These are phyloP conservation scores for Horisme vitalbata DNA, from an alignment of 2,888 invertebrate species.

Conservation along the genomic window DNA sequence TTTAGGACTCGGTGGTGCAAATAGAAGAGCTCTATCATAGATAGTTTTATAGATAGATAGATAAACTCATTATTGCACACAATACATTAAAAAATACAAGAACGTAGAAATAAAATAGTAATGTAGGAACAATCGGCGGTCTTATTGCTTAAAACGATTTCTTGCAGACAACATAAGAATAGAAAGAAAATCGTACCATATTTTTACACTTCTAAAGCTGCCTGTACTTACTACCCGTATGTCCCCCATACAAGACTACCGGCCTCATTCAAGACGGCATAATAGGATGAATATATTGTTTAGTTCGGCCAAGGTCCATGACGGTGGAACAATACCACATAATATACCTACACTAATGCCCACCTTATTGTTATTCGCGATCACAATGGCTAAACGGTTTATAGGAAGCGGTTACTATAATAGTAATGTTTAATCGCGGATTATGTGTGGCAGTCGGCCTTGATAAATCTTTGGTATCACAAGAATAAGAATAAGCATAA, in stretches of 20 bases:
- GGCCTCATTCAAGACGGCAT: slow-evolving; percentile 71
- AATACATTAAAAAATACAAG: no score
- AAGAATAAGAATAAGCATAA: no score
- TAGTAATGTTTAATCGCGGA: slow-evolving; percentile 25
- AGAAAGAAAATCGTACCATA: no score
- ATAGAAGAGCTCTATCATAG: no score
- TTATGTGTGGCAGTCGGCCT: slow-evolving; percentile 7
- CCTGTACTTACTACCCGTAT: slow-evolving; percentile 36
- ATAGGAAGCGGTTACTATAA: slow-evolving; percentile 33
- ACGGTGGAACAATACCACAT: slow-evolving; percentile 64
- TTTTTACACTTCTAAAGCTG: background rate
- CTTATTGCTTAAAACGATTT: no score
- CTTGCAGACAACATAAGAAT: no score
- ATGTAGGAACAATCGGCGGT: no score
- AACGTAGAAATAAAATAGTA: no score
- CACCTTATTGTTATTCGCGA: slow-evolving; percentile 44
- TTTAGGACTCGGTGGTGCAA: no score
- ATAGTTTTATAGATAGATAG: no score
- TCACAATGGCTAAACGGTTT: slow-evolving; percentile 51
- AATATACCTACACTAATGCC: slow-evolving; percentile 46
- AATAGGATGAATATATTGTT: slow-evolving; percentile 76
- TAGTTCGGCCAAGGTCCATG: slow-evolving; percentile 70
- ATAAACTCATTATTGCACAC: no score
- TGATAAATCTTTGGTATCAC: slow-evolving; percentile 11
- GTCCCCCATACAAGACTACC: slow-evolving; percentile 40